A percentile compares a stretch with the other conserved stretches of the same genome.
phyloP scores from a whole-genome alignment of 2,888 invertebrate genomes.

The Notocelia uddmanniana region DNA sequence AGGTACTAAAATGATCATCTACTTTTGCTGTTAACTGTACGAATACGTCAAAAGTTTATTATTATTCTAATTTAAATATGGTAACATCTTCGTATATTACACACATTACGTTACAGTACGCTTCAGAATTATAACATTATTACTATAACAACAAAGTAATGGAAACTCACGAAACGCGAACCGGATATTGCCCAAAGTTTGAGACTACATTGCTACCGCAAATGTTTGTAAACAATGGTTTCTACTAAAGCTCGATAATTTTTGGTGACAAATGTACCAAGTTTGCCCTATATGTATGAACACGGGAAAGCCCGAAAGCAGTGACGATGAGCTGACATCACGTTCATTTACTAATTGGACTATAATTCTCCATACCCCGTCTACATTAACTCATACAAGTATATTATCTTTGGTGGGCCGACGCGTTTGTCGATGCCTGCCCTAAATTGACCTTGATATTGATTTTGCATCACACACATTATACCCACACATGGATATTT shows the following conservation, averaged over 20 bases:
- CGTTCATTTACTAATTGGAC: constrained; percentile 63
- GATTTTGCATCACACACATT: constrained; percentile 42
- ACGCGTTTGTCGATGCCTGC: constrained; percentile 35
- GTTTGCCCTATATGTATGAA: constrained; percentile 3
- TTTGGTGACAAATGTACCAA: constrained; percentile 7
- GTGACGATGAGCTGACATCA: constrained; percentile 56
- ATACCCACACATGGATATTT: constrained; percentile 23
- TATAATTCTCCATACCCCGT: constrained; percentile 44
- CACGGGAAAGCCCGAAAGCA: constrained; percentile 49
- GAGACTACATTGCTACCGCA: constrained; percentile 6
- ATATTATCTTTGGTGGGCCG: constrained; percentile 38
- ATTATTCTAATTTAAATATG: background rate
- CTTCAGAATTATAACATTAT: background rate
- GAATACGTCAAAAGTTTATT: no score
- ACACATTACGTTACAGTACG: background rate
- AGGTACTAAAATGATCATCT: no score
- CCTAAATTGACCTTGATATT: constrained; percentile 40
- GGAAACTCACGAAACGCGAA: constrained; percentile 14
- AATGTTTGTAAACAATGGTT: constrained; percentile 18
- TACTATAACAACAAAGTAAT: background rate
- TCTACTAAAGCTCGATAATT: background rate
- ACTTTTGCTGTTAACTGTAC: no score
- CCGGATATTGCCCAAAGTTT: constrained; percentile 14
- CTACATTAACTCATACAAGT: constrained; percentile 30
- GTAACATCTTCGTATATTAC: background rate